A percentile compares a stretch with the other conserved stretches of the same genome.
These are phyloP conservation scores for Coranthus polyacanthus DNA, from an alignment of 2,797 vertebrate genomes.

Conservation along the genomic window DNA sequence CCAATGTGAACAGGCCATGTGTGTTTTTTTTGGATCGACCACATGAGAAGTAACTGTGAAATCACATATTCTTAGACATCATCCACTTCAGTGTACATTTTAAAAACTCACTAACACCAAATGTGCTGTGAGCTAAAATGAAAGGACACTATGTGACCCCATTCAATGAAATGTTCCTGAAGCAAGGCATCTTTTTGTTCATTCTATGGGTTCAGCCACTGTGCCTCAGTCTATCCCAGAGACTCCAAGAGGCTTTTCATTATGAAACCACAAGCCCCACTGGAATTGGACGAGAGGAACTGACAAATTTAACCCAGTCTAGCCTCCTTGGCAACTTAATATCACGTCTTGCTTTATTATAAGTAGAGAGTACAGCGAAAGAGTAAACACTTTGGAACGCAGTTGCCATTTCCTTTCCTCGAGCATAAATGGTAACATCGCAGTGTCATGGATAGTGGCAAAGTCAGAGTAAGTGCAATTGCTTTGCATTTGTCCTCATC, in stretches of 20 bases:
- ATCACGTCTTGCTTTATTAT: conserved; percentile 68
- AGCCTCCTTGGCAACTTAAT: conserved; percentile 73
- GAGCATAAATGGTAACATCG: conserved; percentile 57
- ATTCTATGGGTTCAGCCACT: conserved; percentile 53
- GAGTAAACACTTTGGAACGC: conserved; percentile 68
- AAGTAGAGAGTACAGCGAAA: conserved; percentile 52
- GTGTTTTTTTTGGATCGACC: conserved; percentile 6
- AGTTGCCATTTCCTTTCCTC: conserved; percentile 60
- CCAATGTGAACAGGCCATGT: no score
- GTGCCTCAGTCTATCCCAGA: conserved; percentile 45
- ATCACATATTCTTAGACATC: conserved; percentile 18
- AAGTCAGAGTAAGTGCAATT: conserved; percentile 76
- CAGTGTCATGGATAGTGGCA: conserved; percentile 62
- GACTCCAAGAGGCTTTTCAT: conserved; percentile 74
- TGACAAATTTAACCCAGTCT: conserved; percentile 75
- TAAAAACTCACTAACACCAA: conserved; percentile 14
- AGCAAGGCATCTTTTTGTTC: conserved; percentile 62
- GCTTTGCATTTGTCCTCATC: conserved; percentile 84
- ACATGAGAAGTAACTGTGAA: conserved; percentile 13
- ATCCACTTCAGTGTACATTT: conserved; percentile 23
- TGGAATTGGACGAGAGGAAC: conserved; percentile 67
- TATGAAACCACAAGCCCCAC: conserved; percentile 70
- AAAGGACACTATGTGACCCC: conserved; percentile 37
- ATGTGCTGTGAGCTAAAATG: conserved; percentile 22
- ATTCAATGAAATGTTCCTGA: conserved; percentile 48